Base-by-base conservation (phyloP, 2,113 vertebrate genomes). In the Dasyprocta punctata region DNA sequence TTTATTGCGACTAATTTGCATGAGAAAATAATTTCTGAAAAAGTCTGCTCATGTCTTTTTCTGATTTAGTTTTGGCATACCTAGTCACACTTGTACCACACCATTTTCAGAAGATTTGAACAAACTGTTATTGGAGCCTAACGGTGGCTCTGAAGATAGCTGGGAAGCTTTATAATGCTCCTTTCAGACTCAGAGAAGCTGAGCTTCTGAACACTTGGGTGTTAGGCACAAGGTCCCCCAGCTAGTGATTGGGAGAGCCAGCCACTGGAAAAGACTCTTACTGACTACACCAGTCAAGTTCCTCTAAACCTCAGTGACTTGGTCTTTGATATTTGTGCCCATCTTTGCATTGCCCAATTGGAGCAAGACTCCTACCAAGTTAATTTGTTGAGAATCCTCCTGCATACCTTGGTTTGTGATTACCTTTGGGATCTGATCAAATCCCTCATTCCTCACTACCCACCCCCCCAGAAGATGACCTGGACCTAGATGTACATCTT, bases 21-120 rank as follows among this genome's bases (percentile, higher is more conserved):
- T 36, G 60, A 83, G 26, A 92, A 87, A 90, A 92, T 28, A 65
- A 82, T 67, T 95, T 94, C 41, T 54, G 56, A 24, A 95, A 96
- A 82, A 93, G 56, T 30, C 26, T 28, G 47, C 24, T 1, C 6
- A 24, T 44, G 22, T 33, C 24, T 33, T 85, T 80, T 94, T 67
- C 33, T 41, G 36, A 60, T 38, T 91, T 83, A 20, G 11, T 71
- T 63, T 86, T 13, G 1, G 41, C 36, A 61, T 28, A 61, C 44
- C 58, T 86, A 56, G 54, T 92, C 47, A 87, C 7, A 75, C 44
- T 69, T 28, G 36, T 11, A 56, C 20, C 77, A 49, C 3, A n/a
- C 5, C 77, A 67, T 20, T 22, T 33, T 24, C 84, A 75, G 82
- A 88, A n/a, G 10, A 58, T 33, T 26, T 81, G n/a, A 89, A 71